Evolutionary conservation across 2,113 vertebrate species (phyloP).

Genomic region (Mobula birostris): DNA sequence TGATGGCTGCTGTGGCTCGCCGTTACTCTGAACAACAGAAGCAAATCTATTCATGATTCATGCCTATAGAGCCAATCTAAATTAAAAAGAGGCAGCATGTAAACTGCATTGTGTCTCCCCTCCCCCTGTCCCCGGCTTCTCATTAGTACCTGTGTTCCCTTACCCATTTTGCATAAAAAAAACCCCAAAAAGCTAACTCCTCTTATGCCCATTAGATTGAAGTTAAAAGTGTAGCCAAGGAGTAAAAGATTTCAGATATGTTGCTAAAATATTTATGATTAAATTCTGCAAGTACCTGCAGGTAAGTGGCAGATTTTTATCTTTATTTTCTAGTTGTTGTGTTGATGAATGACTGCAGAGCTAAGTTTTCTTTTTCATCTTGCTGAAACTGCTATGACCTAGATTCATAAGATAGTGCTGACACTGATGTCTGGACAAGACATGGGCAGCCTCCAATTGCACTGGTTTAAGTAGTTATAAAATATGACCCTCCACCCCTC

Average conservation of each 20-base stretch:
- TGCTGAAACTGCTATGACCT: constrained; percentile 6
- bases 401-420: constrained; percentile 24
- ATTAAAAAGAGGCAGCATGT: constrained; percentile 50
- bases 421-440: constrained; percentile 33
- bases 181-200: not conserved
- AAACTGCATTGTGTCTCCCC: constrained; percentile 41
- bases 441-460: constrained; percentile 22
- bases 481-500: not conserved
- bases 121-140: constrained; percentile 31
- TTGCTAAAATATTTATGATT: constrained; percentile 31
- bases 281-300: constrained; percentile 24
- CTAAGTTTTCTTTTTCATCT: constrained; percentile 31
- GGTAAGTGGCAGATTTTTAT: constrained; percentile 36
- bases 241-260: constrained; percentile 22
- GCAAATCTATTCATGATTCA: constrained; percentile 49
- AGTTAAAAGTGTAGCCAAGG: constrained; percentile 10
- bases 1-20: constrained; percentile 48
- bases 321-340: constrained; percentile 21
- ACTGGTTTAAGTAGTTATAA: constrained; percentile 31
- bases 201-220: constrained; percentile 23
- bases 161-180: not conserved
- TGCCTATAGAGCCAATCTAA: constrained; percentile 55
- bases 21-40: constrained; percentile 52
- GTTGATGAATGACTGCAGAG: constrained; percentile 25
- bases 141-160: constrained; percentile 25